Evolutionary conservation across 2,113 vertebrate genomes (phyloP).

Genomic region (Ploceus nigricollis): DNA sequence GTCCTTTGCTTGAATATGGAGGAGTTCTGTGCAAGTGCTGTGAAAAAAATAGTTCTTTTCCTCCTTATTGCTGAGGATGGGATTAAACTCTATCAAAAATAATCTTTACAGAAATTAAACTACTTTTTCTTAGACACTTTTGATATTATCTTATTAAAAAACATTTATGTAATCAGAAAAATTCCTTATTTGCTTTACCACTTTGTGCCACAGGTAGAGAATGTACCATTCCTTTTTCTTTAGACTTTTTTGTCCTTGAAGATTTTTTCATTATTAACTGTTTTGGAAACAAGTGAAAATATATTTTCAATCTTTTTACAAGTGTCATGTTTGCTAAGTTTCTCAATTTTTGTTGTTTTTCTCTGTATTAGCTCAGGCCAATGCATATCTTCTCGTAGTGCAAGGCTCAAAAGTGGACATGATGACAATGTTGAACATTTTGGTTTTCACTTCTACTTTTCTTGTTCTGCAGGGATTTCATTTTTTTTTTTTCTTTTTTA

Average conservation of each 20-base stretch:
- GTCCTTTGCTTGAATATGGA: background rate
- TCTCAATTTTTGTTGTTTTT: background rate
- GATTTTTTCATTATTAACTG: background rate
- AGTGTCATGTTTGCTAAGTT: background rate
- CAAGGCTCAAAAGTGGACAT: background rate
- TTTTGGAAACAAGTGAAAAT: background rate
- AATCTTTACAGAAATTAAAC: background rate
- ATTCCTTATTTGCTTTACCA: background rate
- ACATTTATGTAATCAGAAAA: background rate
- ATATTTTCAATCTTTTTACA: background rate
- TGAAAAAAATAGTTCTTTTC: background rate
- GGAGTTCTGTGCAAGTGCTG: background rate
- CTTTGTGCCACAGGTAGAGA: background rate
- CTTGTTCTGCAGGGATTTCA: background rate
- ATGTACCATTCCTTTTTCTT: background rate
- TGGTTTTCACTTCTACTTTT: accelerated
- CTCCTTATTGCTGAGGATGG: background rate
- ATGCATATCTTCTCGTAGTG: background rate
- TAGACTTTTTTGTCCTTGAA: background rate
- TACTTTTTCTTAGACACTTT: background rate
- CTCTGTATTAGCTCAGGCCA: background rate
- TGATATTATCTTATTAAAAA: background rate
- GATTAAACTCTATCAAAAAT: background rate
- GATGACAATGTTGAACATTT: background rate
- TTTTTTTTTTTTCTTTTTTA: background rate